phyloP scores from a whole-genome alignment of 64 coral and sea anemone genomes.

The Platygyra sinensis region DNA sequence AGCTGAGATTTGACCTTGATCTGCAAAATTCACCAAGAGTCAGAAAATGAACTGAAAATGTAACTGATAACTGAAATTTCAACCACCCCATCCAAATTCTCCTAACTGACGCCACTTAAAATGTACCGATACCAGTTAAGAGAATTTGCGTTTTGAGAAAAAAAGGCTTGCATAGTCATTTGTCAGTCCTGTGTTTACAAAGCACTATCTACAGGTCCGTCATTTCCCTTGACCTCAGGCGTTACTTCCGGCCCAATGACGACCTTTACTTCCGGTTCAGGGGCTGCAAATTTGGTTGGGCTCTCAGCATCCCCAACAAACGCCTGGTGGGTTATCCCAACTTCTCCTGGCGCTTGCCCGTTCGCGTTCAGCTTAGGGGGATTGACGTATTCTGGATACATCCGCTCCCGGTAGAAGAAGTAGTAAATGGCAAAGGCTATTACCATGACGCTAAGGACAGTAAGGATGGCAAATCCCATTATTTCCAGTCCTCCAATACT shows the following conservation, averaged over 20 bases:
- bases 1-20: no score
- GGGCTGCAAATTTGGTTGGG: not conserved
- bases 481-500: not conserved
- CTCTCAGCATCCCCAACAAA: not conserved
- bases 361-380: no score
- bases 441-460: not conserved
- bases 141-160: not conserved
- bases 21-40: no score
- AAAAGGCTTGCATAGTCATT: not conserved
- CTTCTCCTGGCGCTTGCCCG: not conserved
- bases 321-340: slow-evolving; percentile 5
- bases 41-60: not conserved
- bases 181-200: not conserved
- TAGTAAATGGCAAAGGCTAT: not conserved
- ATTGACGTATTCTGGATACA: not conserved
- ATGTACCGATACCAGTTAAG: not conserved
- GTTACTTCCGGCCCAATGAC: not conserved
- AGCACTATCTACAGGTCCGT: slow-evolving; percentile 4
- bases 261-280: not conserved
- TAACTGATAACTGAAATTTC: not conserved
- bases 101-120: not conserved
- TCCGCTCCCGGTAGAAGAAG: not conserved
- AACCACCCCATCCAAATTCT: not conserved
- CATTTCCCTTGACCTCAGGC: not conserved
- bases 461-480: slow-evolving; percentile 17